Conservation (phyloP, 2,113 vertebrate species). For the Peromyscus leucopus region DNA sequence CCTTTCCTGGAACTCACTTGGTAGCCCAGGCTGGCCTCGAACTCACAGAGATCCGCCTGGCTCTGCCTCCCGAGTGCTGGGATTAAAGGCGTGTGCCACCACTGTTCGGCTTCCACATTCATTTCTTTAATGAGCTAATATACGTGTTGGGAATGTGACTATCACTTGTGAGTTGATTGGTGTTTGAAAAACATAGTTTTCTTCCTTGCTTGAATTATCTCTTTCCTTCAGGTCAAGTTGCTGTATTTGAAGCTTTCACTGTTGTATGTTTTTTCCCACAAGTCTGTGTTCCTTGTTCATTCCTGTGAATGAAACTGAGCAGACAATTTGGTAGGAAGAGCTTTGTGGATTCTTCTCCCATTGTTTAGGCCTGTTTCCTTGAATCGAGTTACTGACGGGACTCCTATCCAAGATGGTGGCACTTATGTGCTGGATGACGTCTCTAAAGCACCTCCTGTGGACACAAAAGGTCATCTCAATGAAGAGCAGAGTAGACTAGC, state of each 20-base stretch:
- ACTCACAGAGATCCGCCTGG: no score
- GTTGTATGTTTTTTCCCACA: background rate
- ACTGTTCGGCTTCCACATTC: background rate
- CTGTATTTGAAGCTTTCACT: constrained; percentile 51
- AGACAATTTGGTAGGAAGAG: background rate
- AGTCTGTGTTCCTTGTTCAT: constrained; percentile 29
- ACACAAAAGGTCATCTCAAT: background rate
- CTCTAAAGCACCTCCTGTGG: background rate
- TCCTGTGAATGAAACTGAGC: constrained; percentile 1
- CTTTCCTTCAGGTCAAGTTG: background rate
- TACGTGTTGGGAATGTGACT: background rate
- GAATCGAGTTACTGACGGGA: background rate
- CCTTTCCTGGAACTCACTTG: no score
- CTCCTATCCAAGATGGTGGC: background rate
- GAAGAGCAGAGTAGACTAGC: background rate
- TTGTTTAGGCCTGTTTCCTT: constrained; percentile 14
- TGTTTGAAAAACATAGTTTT: background rate
- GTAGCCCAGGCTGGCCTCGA: no score
- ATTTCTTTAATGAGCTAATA: constrained; percentile 27
- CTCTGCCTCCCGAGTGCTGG: no score
- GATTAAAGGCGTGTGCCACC: no score
- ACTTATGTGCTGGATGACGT: background rate
- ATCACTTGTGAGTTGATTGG: background rate
- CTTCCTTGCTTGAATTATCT: constrained; percentile 9
- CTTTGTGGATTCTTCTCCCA: background rate